A percentile compares a stretch with the other conserved stretches of the same genome.
Conservation (phyloP, 1,140 invertebrate genomes). For the Trichoplusia ni region DNA sequence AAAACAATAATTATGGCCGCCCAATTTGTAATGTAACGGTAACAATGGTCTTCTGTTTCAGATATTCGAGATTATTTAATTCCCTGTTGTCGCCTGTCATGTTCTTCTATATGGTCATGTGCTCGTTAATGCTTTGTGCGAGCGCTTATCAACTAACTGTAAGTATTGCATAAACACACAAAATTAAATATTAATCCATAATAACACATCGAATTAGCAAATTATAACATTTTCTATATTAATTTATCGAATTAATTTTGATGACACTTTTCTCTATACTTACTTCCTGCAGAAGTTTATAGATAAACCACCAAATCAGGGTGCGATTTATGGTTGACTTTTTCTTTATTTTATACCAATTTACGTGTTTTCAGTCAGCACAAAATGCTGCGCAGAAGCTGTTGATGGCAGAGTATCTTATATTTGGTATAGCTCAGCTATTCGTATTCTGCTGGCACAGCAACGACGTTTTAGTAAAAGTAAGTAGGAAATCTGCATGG, state of each 20-base stretch:
- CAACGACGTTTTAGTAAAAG: slow-evolving; percentile 66
- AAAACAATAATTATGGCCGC: slow-evolving; percentile 24
- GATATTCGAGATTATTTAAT: slow-evolving; percentile 66
- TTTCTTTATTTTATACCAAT: no score
- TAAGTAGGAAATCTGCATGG: no score
- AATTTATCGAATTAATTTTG: no score
- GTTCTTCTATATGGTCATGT: slow-evolving; percentile 69
- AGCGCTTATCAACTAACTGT: slow-evolving; percentile 71
- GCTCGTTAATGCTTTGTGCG: slow-evolving; percentile 66
- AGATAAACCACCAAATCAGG: no score
- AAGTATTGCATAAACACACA: no score
- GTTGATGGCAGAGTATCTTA: slow-evolving; percentile 64
- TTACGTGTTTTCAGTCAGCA: slow-evolving; percentile 52
- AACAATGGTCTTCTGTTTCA: slow-evolving; percentile 48
- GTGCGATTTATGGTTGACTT: no score
- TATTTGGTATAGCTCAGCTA: slow-evolving; percentile 65
- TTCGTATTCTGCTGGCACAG: slow-evolving; percentile 74
- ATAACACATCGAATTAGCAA: no score
- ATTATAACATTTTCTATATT: no score
- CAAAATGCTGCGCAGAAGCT: slow-evolving; percentile 59
- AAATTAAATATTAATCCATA: no score
- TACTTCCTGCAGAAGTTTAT: no score
- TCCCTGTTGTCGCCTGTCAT: slow-evolving; percentile 70
- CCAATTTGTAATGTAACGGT: slow-evolving; percentile 4
- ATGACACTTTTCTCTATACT: no score